Percentiles rank a stretch among this genome's conserved stretches.
Evolutionary conservation across 2,888 invertebrate genomes (phyloP).

Genomic region (Endomychus coccineus): DNA sequence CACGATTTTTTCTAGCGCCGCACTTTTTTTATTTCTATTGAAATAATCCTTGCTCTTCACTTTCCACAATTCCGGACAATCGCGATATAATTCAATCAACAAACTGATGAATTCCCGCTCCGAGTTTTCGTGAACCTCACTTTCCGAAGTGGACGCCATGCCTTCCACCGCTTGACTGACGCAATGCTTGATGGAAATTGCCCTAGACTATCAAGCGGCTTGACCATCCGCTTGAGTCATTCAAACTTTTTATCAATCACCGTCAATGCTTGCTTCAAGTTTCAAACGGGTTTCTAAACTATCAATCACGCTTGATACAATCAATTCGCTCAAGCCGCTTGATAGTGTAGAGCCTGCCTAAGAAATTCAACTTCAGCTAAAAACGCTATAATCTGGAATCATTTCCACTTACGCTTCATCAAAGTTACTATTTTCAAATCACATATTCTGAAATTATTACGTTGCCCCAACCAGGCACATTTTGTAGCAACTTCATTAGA

Average conservation of each 20-base stretch:
- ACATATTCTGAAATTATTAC: no score
- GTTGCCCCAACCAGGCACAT: no score
- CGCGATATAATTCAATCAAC: constrained; percentile 1
- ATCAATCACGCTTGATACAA: constrained; percentile 8
- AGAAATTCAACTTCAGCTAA: background rate
- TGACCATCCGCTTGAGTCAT: constrained; percentile 11
- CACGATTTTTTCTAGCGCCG: constrained; percentile 5
- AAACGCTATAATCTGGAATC: no score
- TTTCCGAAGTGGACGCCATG: constrained; percentile 2
- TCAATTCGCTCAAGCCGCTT: constrained; percentile 4
- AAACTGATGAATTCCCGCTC: background rate
- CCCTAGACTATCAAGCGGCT: constrained; percentile 3
- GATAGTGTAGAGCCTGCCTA: constrained; percentile 1
- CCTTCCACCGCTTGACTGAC: constrained; percentile 3
- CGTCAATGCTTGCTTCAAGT: constrained; percentile 14
- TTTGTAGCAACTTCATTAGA: no score
- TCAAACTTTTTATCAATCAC: constrained; percentile 15
- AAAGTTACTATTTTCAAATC: no score
- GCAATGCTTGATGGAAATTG: constrained; percentile 4
- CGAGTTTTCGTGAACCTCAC: constrained; percentile 1
- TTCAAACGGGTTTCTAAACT: constrained; percentile 14
- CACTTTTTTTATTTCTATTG: constrained; percentile 3
- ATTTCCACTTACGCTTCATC: no score
- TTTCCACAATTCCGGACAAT: constrained; percentile 3
- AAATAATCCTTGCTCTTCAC: no score